A percentile compares a stretch with the other conserved stretches of the same genome.
phyloP scores from a whole-genome alignment of 2,797 vertebrate species.

The Betta splendens region DNA sequence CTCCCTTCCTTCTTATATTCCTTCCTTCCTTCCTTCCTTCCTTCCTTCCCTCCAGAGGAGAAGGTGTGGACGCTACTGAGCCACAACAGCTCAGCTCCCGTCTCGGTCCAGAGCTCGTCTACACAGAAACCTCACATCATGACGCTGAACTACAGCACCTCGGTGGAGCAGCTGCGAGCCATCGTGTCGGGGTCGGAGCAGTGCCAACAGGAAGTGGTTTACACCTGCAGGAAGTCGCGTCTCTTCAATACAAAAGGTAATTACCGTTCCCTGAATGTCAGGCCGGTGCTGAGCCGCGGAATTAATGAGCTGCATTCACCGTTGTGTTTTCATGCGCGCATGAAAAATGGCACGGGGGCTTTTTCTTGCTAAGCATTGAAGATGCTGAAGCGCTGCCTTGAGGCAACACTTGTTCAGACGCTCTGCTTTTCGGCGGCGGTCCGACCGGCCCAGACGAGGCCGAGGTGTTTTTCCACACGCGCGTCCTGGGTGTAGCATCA shows the following conservation, averaged over 20 bases:
- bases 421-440: no score
- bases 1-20: no score
- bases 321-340: no score
- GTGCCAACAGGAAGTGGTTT: slow-evolving; percentile 92
- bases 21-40: no score
- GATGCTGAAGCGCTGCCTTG: no score
- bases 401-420: no score
- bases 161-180: slow-evolving; percentile 84
- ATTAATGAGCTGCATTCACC: background rate
- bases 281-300: background rate
- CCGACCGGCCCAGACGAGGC: no score
- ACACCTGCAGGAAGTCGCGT: slow-evolving; percentile 91
- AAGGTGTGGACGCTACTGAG: slow-evolving; percentile 90
- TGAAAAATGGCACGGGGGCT: no score
- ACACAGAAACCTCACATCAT: slow-evolving; percentile 80
- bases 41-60: slow-evolving; percentile 82
- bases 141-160: slow-evolving; percentile 86
- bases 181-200: slow-evolving; percentile 87
- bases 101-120: slow-evolving; percentile 81
- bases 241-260: slow-evolving; percentile 91
- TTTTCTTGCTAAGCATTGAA: no score
- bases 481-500: background rate
- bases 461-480: background rate
- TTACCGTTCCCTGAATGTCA: background rate
- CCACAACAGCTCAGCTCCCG: slow-evolving; percentile 88